phyloP scores from a whole-genome alignment of 2,797 vertebrate species.

The Gambusia yucatana region DNA sequence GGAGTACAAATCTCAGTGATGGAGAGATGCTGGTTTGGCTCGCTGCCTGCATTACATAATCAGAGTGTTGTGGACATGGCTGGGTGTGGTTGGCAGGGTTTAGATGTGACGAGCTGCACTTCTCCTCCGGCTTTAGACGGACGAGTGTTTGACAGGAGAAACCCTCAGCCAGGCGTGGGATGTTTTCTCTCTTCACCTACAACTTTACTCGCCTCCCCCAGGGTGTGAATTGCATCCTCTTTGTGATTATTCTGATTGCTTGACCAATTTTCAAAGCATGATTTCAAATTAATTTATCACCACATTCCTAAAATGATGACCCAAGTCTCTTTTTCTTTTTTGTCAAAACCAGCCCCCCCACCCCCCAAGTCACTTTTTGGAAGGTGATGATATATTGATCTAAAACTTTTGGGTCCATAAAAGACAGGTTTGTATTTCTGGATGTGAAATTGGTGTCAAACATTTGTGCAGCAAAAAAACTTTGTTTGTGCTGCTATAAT shows the following conservation, averaged over 20 bases:
- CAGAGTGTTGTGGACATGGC: slow-evolving; percentile 30
- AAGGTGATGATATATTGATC: not conserved
- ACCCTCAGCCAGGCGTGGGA: not conserved
- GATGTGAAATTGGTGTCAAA: not conserved
- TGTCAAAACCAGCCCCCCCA: too few species aligned
- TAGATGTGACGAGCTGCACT: slow-evolving; percentile 17
- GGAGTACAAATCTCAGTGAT: slow-evolving; percentile 44
- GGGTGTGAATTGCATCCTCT: slow-evolving; percentile 17
- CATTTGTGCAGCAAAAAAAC: too few species aligned
- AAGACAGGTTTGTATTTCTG: not conserved
- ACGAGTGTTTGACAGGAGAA: slow-evolving; percentile 26
- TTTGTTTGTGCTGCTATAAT: too few species aligned
- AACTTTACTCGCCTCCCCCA: slow-evolving; percentile 1
- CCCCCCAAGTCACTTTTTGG: too few species aligned
- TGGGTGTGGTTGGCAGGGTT: slow-evolving; percentile 52
- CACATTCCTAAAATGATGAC: too few species aligned
- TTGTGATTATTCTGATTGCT: slow-evolving; percentile 2
- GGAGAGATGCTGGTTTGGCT: slow-evolving; percentile 50
- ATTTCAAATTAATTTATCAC: not conserved
- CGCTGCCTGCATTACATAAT: slow-evolving; percentile 52
- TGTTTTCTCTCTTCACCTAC: not conserved
- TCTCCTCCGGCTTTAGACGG: slow-evolving; percentile 7
- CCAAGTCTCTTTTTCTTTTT: too few species aligned
- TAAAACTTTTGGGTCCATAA: not conserved
- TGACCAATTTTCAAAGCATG: slow-evolving; percentile 7